A percentile compares a stretch with the other conserved stretches of the same genome.
Evolutionary conservation across 2,113 vertebrate species (phyloP).

Genomic region (Nycticebus coucang): DNA sequence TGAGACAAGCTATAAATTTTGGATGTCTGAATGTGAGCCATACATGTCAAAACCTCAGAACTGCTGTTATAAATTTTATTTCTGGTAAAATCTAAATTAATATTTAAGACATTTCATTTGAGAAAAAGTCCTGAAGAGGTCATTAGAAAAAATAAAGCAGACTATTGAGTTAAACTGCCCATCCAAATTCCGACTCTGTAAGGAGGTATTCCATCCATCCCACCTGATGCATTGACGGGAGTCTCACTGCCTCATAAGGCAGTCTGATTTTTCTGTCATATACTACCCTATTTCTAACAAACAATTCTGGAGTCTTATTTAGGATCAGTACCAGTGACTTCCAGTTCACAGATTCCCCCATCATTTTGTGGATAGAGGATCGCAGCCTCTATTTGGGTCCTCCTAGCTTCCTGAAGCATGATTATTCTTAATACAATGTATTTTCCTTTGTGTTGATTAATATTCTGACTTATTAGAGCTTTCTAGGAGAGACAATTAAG

Average conservation of each 20-base stretch:
- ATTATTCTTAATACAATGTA: neutral
- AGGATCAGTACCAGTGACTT: neutral
- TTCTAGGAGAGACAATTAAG: conserved; percentile 27
- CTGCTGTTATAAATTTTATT: neutral
- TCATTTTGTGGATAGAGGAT: neutral
- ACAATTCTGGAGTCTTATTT: neutral
- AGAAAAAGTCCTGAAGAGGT: neutral
- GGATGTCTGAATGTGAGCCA: neutral
- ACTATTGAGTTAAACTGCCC: neutral
- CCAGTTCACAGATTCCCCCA: neutral
- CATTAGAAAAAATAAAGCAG: neutral
- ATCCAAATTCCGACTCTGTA: neutral
- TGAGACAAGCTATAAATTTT: neutral
- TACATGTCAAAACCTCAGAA: neutral
- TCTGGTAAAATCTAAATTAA: conserved; percentile 23
- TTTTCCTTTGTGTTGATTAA: conserved; percentile 16
- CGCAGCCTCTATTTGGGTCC: neutral
- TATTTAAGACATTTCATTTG: neutral
- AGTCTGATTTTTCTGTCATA: neutral
- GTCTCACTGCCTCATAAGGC: neutral
- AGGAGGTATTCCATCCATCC: neutral
- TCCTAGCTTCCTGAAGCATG: neutral
- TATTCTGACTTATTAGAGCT: conserved; percentile 3
- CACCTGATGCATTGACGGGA: neutral
- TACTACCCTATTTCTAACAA: neutral